These are phyloP conservation scores for Tribolium freemani DNA, from an alignment of 2,888 invertebrate species.

Conservation along the genomic window DNA sequence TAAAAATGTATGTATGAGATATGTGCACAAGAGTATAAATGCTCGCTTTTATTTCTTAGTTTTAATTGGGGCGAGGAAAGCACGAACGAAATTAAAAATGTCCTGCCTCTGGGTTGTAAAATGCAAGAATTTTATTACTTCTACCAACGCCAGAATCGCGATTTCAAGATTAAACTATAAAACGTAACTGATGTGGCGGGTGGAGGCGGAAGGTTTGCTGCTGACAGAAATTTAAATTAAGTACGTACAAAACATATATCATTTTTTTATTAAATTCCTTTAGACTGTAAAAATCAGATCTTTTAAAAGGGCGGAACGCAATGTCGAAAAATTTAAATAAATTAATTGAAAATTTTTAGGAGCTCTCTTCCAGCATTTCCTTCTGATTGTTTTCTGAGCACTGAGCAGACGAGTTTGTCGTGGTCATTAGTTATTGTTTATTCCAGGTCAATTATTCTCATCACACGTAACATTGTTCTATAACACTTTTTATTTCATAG, in stretches of 20 bases:
- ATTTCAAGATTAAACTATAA: slow-evolving; percentile 30
- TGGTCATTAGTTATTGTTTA: not conserved
- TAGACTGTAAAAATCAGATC: not conserved
- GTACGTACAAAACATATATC: not conserved
- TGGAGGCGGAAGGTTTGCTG: slow-evolving; percentile 6
- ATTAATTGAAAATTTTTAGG: not conserved
- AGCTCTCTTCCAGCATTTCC: not conserved
- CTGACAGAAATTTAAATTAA: not conserved
- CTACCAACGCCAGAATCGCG: slow-evolving; percentile 7
- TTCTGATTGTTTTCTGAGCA: not conserved
- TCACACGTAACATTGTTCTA: not conserved
- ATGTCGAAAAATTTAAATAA: not conserved
- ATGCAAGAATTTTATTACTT: slow-evolving; percentile 34
- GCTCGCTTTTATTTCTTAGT: slow-evolving; percentile 38
- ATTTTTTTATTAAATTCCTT: not conserved
- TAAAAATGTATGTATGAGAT: slow-evolving; percentile 22
- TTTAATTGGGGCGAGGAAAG: slow-evolving; percentile 10
- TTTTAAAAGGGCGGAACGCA: not conserved
- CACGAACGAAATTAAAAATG: slow-evolving; percentile 28
- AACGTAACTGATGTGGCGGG: slow-evolving; percentile 3
- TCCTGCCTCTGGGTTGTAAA: slow-evolving; percentile 16
- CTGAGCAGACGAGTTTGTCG: not conserved
- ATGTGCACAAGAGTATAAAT: slow-evolving; percentile 9
- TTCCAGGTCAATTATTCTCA: not conserved
- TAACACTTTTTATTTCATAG: not conserved